Conservation (phyloP, 2,113 vertebrate genomes). For the Theristicus caerulescens region DNA sequence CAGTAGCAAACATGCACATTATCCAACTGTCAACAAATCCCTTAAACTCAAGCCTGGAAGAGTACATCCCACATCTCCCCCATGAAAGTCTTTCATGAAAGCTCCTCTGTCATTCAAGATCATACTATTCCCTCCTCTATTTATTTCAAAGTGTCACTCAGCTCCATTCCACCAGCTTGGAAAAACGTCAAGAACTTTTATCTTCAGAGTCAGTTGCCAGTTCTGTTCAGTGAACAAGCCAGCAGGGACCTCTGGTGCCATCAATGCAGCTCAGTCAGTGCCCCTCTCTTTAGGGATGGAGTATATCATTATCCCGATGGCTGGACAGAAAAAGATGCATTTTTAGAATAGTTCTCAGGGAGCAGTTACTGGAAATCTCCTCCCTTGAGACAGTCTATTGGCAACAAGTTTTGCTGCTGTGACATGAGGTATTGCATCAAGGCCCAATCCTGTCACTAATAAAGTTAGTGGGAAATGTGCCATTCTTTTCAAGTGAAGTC, state of each 20-base stretch:
- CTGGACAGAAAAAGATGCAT: conserved; percentile 5
- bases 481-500: conserved; percentile 48
- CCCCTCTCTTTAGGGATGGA: conserved; percentile 58
- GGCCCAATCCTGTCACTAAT: conserved; percentile 60
- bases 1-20: not conserved
- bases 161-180: conserved; percentile 65
- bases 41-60: not conserved
- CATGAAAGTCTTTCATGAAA: conserved; percentile 27
- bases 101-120: conserved; percentile 33
- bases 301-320: conserved; percentile 22
- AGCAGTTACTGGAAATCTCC: conserved; percentile 64
- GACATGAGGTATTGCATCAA: conserved; percentile 57
- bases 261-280: conserved; percentile 21
- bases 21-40: conserved; percentile 33
- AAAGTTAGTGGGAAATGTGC: conserved; percentile 47
- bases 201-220: conserved; percentile 69
- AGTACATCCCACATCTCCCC: not conserved
- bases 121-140: conserved; percentile 48
- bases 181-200: conserved; percentile 69
- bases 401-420: conserved; percentile 62
- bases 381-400: conserved; percentile 58
- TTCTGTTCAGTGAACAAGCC: conserved; percentile 70
- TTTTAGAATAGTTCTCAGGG: conserved; percentile 40
- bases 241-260: conserved; percentile 64
- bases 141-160: conserved; percentile 67